Base-by-base conservation (phyloP, 2,113 vertebrate genomes). In the Etia nguti region DNA sequence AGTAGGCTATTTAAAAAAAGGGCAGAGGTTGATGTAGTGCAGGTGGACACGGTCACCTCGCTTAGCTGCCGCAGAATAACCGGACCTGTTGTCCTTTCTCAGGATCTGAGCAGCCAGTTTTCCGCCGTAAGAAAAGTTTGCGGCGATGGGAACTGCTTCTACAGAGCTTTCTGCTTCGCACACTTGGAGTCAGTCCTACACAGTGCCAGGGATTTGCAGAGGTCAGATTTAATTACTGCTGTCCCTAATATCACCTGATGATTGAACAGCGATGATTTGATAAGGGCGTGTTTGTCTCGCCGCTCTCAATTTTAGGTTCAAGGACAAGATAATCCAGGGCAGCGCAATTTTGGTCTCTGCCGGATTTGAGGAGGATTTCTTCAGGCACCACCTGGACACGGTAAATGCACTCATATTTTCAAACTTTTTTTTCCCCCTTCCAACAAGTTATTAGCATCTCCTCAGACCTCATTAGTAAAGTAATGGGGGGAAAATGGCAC, bases 111-210 rank as follows among this genome's bases (percentile, higher is more conserved):
- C 92, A 88, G 92, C 59, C 94, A 95, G 80, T 98, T 97, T 90
- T 92, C 90, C 1, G 95, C 90, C 1, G 95, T 97, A 83, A 96
- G 97, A 52, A 96, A 95, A 92, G 97, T 97, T 43, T 92, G 95
- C 41, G 97, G 97, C 7, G 97, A 98, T 55, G 97, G 97, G 2
- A 98, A 97, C 91, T 98, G 97, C 86, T 97, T 98, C 94, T 98
- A 98, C 94, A 95, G 97, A 92, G 97, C 96, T 13, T 46, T 97
- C 85, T 96, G 95, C 89, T 98, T 97, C 43, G 92, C 96, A 26
- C 95, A 96, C 86, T 48, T 98, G 91, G 97, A 98, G 70, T 96
- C 95, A 4, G 80, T 97, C 38, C 90, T 97, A 15, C 95, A 95
- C 24, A 95, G 95, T 70, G 68, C 84, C 88, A 93, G 96, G 31